Conservation (phyloP, 2,888 invertebrate species). For the Pedicia rivosa region DNA sequence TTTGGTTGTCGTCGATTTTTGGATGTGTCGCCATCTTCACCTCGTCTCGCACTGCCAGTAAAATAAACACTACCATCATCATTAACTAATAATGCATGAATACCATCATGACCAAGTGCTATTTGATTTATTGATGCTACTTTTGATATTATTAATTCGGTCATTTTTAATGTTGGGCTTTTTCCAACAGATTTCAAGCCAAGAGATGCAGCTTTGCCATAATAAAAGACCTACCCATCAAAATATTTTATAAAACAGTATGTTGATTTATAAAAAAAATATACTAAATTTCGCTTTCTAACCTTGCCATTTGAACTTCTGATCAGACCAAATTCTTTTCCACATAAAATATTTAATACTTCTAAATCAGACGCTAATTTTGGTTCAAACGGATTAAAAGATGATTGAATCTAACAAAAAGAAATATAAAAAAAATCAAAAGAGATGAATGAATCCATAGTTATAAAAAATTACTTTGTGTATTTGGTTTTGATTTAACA, state of each 20-base stretch:
- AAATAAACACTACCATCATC: slow-evolving; percentile 87
- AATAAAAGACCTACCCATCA: slow-evolving; percentile 79
- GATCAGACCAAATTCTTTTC: slow-evolving; percentile 81
- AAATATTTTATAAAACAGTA: slow-evolving; percentile 70
- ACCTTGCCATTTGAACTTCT: slow-evolving; percentile 75
- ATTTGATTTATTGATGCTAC: slow-evolving; percentile 58
- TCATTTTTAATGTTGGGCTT: slow-evolving; percentile 30
- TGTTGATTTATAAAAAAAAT: slow-evolving; percentile 75
- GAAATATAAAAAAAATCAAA: slow-evolving; percentile 1
- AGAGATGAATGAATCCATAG: background rate
- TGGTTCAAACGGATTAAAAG: slow-evolving; percentile 38
- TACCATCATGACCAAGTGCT: slow-evolving; percentile 85
- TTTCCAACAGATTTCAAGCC: slow-evolving; percentile 53
- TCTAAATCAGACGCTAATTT: slow-evolving; percentile 61
- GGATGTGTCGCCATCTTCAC: slow-evolving; percentile 82
- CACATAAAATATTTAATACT: slow-evolving; percentile 56
- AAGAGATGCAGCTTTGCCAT: slow-evolving; percentile 71
- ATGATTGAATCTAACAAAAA: slow-evolving; percentile 33
- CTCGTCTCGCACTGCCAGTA: slow-evolving; percentile 63
- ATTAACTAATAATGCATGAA: slow-evolving; percentile 78
- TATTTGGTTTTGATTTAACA: slow-evolving; percentile 30
- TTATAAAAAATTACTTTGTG: slow-evolving; percentile 18
- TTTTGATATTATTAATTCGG: slow-evolving; percentile 46
- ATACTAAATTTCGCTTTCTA: slow-evolving; percentile 40
- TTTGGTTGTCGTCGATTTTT: slow-evolving; percentile 73